Evolutionary conservation across 2,888 invertebrate species (phyloP).

Genomic region (Hydraecia micacea): DNA sequence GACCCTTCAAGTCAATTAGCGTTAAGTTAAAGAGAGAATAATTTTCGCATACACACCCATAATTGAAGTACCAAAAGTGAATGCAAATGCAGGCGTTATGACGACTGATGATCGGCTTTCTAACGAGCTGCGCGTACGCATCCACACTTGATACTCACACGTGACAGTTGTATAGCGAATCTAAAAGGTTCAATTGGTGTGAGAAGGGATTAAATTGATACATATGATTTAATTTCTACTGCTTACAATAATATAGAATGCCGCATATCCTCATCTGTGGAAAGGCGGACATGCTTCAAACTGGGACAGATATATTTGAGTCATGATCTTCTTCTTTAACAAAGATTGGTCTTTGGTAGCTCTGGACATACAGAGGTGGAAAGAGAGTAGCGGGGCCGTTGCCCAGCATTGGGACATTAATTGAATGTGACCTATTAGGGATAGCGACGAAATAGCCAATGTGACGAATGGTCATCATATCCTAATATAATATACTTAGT

Average conservation of each 20-base stretch:
- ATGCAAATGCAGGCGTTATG: constrained; percentile 64
- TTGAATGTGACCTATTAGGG: too few species aligned
- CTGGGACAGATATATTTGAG: too few species aligned
- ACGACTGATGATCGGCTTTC: constrained; percentile 66
- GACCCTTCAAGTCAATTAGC: constrained; percentile 22
- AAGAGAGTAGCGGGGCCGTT: background rate
- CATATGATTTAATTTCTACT: background rate
- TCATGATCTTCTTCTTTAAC: background rate
- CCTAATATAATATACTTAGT: too few species aligned
- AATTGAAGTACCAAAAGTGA: constrained; percentile 58
- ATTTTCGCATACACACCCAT: constrained; percentile 41
- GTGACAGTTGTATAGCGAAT: constrained; percentile 25
- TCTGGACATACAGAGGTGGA: too few species aligned
- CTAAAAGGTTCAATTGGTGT: constrained; percentile 10
- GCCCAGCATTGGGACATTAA: background rate
- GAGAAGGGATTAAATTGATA: background rate
- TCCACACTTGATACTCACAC: constrained; percentile 29
- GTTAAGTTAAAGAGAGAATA: constrained; percentile 29
- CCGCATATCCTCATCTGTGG: background rate
- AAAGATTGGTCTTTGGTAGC: background rate
- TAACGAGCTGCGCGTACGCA: constrained; percentile 63
- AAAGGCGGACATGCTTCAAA: background rate
- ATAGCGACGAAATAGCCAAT: too few species aligned
- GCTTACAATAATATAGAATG: background rate
- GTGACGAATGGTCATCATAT: too few species aligned